A percentile compares a stretch with the other conserved stretches of the same genome.
phyloP scores from a whole-genome alignment of 2,888 invertebrate species.

The Seira ritae region DNA sequence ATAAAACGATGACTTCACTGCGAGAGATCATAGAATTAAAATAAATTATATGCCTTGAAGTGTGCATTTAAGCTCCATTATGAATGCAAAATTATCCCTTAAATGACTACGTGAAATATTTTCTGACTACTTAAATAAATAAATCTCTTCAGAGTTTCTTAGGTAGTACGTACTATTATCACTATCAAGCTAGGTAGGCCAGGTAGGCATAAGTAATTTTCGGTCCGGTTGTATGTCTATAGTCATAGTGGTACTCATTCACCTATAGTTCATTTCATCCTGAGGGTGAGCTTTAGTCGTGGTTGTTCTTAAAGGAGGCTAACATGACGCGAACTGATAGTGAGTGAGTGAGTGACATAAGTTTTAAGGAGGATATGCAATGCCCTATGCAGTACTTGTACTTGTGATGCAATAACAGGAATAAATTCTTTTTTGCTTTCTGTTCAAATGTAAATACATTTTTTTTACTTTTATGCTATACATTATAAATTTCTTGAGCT shows the following conservation, averaged over 20 bases:
- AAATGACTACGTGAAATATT: conserved; percentile 40
- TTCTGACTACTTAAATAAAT: conserved; percentile 40
- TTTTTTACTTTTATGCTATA: background rate
- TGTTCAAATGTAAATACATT: background rate
- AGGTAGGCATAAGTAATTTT: background rate
- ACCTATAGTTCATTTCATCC: background rate
- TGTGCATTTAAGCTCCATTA: conserved; percentile 53
- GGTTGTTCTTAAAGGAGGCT: background rate
- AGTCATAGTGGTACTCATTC: background rate
- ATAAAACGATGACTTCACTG: conserved; percentile 24
- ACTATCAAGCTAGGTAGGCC: too few species aligned
- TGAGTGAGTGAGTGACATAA: conserved; percentile 15
- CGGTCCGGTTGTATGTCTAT: too few species aligned
- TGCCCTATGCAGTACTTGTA: background rate
- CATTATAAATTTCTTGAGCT: background rate
- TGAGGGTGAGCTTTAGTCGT: background rate
- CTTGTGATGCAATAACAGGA: background rate
- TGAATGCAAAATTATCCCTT: conserved; percentile 57
- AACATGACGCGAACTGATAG: background rate
- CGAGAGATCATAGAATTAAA: conserved; percentile 10
- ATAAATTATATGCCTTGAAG: conserved; percentile 29
- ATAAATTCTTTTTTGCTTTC: background rate
- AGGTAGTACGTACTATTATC: background rate
- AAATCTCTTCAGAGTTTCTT: background rate
- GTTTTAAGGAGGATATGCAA: conserved; percentile 10